Evolutionary conservation across 2,888 invertebrate genomes (phyloP).

Genomic region (Epicampocera succincta): DNA sequence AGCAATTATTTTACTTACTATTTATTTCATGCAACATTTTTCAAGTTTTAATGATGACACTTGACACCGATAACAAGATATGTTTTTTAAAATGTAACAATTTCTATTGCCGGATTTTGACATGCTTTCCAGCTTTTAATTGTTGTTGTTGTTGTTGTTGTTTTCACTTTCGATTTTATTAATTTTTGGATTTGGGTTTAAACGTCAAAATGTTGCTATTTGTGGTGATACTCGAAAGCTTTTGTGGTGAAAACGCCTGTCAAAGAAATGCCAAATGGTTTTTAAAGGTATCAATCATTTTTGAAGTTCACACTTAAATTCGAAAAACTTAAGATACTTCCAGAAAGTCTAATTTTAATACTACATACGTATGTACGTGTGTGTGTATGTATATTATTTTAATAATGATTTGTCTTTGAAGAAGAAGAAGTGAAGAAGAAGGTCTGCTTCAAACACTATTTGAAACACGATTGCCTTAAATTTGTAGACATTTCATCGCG

Average conservation of each 20-base stretch:
- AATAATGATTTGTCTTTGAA: no score
- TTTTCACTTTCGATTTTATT: constrained; percentile 15
- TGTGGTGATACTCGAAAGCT: no score
- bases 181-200: constrained; percentile 8
- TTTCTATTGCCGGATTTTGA: constrained; percentile 25
- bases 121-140: background rate
- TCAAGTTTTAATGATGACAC: constrained; percentile 37
- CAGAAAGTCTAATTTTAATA: no score
- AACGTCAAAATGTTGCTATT: constrained; percentile 47
- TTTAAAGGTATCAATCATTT: constrained; percentile 18
- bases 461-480: no score
- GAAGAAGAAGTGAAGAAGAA: no score
- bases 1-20: no score
- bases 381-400: no score
- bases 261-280: constrained; percentile 6
- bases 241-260: constrained; percentile 18
- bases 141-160: constrained; percentile 8
- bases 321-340: background rate
- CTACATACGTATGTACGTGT: no score
- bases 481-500: no score
- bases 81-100: constrained; percentile 27
- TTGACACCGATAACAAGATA: constrained; percentile 63
- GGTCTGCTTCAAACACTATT: no score
- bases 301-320: background rate
- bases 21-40: no score